Conservation (phyloP, 2,888 invertebrate genomes). For the Phyllotreta striolata region DNA sequence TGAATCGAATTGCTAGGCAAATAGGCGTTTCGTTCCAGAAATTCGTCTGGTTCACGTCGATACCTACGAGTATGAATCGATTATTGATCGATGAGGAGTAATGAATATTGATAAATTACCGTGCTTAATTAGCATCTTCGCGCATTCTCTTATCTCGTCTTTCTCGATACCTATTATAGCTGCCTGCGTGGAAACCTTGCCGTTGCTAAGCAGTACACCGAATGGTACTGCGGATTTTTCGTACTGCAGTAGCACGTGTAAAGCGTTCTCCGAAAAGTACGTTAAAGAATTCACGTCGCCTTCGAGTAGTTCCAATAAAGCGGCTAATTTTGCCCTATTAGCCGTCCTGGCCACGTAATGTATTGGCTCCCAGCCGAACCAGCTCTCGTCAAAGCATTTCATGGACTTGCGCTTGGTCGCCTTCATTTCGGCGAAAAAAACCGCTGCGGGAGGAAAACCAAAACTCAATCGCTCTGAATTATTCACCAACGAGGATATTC, state of each 20-base stretch:
- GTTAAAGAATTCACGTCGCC: conserved; percentile 41
- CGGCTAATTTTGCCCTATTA: conserved; percentile 39
- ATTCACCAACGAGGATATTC: too few relatives aligned
- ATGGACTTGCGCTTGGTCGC: conserved; percentile 21
- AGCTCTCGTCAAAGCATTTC: conserved; percentile 38
- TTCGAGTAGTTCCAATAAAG: conserved; percentile 30
- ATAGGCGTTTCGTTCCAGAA: conserved; percentile 49
- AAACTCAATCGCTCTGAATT: too few relatives aligned
- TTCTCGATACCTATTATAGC: conserved; percentile 43
- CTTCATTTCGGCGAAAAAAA: conserved; percentile 26
- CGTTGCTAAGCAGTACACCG: conserved; percentile 40
- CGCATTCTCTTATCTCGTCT: conserved; percentile 40
- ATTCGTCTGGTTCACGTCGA: conserved; percentile 48
- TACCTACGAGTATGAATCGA: conserved; percentile 21
- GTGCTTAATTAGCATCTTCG: conserved; percentile 40
- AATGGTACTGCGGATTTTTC: conserved; percentile 39
- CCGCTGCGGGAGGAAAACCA: background rate
- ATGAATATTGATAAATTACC: conserved; percentile 17
- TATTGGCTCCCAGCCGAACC: conserved; percentile 48
- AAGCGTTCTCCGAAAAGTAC: conserved; percentile 47
- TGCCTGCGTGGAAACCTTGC: conserved; percentile 39
- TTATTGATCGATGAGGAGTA: background rate
- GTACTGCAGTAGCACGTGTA: conserved; percentile 46
- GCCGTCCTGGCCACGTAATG: conserved; percentile 44
- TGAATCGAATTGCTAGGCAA: conserved; percentile 45